Evolutionary conservation across 2,113 vertebrate genomes (phyloP).

Genomic region (Corythaeola cristata): DNA sequence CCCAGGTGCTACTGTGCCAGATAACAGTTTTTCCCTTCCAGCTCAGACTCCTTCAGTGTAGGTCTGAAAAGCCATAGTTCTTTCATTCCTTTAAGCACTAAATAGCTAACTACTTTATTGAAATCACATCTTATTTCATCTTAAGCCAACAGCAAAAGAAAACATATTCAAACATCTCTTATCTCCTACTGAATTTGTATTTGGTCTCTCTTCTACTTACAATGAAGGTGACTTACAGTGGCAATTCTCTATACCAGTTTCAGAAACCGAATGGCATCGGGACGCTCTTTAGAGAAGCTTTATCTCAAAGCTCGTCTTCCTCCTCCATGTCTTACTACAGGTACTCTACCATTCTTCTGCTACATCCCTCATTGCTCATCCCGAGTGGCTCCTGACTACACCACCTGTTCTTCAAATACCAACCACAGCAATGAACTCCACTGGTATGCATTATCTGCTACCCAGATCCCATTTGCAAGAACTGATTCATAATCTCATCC

Average conservation of each 20-base stretch:
- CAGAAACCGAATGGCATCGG: neutral
- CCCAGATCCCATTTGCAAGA: neutral
- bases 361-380: neutral
- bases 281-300: neutral
- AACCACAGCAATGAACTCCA: neutral
- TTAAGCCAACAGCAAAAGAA: neutral
- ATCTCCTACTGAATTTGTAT: neutral
- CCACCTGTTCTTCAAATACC: neutral
- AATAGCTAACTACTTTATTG: neutral
- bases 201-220: neutral
- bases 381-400: neutral
- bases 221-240: neutral
- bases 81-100: neutral
- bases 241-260: neutral
- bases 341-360: neutral
- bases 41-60: neutral
- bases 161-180: neutral
- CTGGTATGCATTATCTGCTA: neutral
- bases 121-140: neutral
- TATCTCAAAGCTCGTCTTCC: neutral
- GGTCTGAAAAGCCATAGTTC: neutral
- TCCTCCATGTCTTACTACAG: neutral
- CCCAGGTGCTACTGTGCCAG: neutral
- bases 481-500: neutral
- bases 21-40: neutral